A percentile compares a stretch with the other conserved stretches of the same genome.
phyloP scores from a whole-genome alignment of 2,888 invertebrate species.

The Spisula solida region DNA sequence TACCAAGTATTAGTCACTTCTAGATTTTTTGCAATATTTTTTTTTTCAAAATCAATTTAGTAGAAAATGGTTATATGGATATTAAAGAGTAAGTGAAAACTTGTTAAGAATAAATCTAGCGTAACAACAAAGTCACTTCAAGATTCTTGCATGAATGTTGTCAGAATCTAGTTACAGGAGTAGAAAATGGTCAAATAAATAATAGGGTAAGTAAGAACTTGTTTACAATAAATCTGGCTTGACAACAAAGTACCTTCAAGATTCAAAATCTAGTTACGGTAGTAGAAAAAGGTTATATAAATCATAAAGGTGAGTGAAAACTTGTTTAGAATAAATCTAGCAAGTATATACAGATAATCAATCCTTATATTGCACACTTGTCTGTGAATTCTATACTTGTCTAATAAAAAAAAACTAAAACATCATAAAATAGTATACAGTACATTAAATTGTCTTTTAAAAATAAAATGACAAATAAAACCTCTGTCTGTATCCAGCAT shows the following conservation, averaged over 20 bases:
- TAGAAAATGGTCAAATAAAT: background rate
- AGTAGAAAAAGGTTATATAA: background rate
- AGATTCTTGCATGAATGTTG: too few species aligned
- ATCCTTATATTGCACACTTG: conserved; percentile 20
- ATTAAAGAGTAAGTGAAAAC: too few species aligned
- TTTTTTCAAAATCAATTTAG: too few species aligned
- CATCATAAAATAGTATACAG: background rate
- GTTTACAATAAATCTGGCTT: too few species aligned
- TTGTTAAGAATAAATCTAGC: background rate
- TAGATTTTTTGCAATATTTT: too few species aligned
- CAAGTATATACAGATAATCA: background rate
- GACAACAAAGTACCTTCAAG: background rate
- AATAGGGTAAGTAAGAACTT: background rate
- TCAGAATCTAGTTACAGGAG: background rate
- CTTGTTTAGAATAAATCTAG: too few species aligned
- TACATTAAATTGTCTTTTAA: conserved; percentile 11
- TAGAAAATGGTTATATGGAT: too few species aligned
- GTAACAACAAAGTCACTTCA: background rate
- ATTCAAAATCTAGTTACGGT: too few species aligned
- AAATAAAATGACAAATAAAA: background rate
- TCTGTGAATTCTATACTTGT: background rate
- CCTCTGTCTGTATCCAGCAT: background rate
- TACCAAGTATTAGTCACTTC: too few species aligned
- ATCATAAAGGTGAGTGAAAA: background rate
- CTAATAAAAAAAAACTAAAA: background rate